Base-by-base conservation (phyloP, 2,797 vertebrate genomes). In the Phalloptychus januarius region DNA sequence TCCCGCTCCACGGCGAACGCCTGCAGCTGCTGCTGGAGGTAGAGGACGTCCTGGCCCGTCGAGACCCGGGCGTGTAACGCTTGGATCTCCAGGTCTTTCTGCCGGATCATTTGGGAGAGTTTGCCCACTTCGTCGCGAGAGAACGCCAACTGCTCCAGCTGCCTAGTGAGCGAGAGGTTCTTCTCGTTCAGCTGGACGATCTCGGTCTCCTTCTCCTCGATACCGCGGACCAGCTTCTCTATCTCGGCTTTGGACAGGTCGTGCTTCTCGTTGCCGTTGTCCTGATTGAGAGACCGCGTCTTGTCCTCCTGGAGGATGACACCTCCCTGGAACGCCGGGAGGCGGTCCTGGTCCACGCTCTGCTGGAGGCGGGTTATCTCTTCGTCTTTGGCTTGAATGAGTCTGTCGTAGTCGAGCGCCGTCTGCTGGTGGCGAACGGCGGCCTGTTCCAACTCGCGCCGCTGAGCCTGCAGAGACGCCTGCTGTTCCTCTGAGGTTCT, bases 201-300 rank as follows among this genome's bases (percentile, higher is more conserved):
- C 90, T 99, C 98, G 0, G 95, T 95, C 83, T 99, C 98, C n/a
- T 97, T 97, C 90, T 99, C 98, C 89, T 97, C 97, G 84, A 99
- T 97, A 78, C 98, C 98, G 87, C 93, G 96, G 38, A 99, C 96
- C 77, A 99, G 89, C 78, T 92, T 95, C 75, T 98, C 96, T 4
- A 98, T 96, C 87, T 99, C 98, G 5, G 95, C 97, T 93, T 99
- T 99, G 3, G 98, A 99, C 74, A 99, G 92, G 86, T 99, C 98
- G 16, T 99, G 97, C 58, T 99, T 99, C 94, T 99, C 98, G 10
- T 97, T 97, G 75, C 96, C 98, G 25, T 97, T 97, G 89, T 99
- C 98, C 77, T 96, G 94, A 74, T 95, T 96, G 31, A 98, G 93
- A 1, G 96, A 94, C 82, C 96, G 96, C 36, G 95, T 97, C 94